phyloP scores from a whole-genome alignment of 2,888 invertebrate genomes.

The Xestia sexstrigata region DNA sequence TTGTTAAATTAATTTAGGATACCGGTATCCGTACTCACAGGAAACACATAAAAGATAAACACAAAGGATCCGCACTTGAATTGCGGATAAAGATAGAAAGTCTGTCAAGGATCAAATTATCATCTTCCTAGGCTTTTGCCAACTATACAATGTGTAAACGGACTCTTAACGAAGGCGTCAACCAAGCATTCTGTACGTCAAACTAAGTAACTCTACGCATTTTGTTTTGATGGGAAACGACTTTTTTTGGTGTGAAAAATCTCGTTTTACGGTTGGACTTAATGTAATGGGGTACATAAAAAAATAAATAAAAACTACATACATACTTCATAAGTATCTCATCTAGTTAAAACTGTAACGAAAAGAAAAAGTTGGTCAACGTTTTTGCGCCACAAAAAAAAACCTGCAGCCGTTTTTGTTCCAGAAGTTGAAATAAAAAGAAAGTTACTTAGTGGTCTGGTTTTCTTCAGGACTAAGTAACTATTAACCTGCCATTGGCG shows the following conservation, averaged over 20 bases:
- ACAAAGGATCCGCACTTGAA: not conserved
- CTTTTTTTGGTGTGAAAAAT: not conserved
- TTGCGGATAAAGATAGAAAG: not conserved
- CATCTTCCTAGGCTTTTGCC: not conserved
- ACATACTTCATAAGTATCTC: not conserved
- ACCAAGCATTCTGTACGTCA: not conserved
- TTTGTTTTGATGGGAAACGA: not conserved
- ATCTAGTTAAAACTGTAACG: not conserved
- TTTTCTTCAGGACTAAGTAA: not conserved
- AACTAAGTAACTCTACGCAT: not conserved
- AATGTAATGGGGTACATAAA: not conserved
- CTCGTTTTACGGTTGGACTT: not conserved
- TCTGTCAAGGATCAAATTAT: not conserved
- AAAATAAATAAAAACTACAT: not conserved
- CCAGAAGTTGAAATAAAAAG: not conserved
- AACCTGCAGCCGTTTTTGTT: not conserved
- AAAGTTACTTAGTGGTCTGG: constrained; percentile 1
- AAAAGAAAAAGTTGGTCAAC: constrained; percentile 11
- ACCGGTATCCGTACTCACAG: constrained; percentile 12
- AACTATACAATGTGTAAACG: not conserved
- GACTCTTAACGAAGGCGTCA: not conserved
- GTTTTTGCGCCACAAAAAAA: not conserved
- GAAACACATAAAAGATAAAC: not conserved
- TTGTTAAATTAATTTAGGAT: constrained; percentile 10
- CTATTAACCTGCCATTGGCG: not conserved